These are phyloP conservation scores for Sebastes hubbsi DNA, from an alignment of 2,797 vertebrate species.

Conservation along the genomic window DNA sequence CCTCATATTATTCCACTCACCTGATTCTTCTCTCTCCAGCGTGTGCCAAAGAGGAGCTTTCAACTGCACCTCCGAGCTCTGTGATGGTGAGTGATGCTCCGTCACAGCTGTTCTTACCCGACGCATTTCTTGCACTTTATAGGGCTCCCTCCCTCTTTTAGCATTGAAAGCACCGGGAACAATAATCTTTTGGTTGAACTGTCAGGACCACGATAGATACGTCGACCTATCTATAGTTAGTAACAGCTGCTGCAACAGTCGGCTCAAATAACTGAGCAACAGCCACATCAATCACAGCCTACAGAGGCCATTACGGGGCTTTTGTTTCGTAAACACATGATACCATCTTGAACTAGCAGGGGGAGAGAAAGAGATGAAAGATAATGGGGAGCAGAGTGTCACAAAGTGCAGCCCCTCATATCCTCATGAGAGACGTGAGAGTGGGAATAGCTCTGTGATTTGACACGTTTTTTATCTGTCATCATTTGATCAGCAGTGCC, in stretches of 20 bases:
- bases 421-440: neutral
- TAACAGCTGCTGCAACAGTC: conserved; percentile 56
- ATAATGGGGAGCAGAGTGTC: neutral
- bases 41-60: conserved; percentile 83
- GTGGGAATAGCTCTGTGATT: neutral
- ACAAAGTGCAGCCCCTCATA: neutral
- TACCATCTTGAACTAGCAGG: neutral
- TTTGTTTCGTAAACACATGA: conserved; percentile 16
- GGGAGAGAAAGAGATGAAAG: neutral
- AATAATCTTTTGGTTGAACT: neutral
- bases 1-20: neutral
- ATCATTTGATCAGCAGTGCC: neutral
- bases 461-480: neutral
- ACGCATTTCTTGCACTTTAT: neutral
- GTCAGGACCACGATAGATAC: conserved; percentile 15
- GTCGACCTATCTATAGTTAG: conserved; percentile 34
- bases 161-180: neutral
- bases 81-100: conserved; percentile 83
- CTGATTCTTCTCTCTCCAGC: conserved; percentile 66
- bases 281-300: conserved; percentile 22
- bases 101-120: conserved; percentile 5
- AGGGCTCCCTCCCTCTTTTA: neutral
- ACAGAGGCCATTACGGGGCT: conserved; percentile 5
- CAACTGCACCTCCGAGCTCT: conserved; percentile 80
- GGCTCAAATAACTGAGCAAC: conserved; percentile 39